Evolutionary conservation across 2,888 invertebrate genomes (phyloP), one percentile per base, ranked within the genome.

Genomic region (Gandaritis pyraliata): DNA sequence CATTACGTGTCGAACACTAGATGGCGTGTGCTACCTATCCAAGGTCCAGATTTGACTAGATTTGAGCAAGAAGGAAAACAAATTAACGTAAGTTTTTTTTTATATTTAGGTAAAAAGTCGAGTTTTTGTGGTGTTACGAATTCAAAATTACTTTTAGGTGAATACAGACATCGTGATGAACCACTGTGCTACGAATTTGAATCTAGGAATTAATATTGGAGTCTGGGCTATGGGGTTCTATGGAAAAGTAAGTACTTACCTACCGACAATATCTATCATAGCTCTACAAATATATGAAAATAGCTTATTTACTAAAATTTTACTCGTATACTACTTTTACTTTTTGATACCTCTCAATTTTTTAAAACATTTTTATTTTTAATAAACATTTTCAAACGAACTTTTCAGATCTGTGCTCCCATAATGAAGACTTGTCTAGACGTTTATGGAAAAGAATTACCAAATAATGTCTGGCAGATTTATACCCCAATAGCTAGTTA

Each of bases 381-480:
- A 16, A 43, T 11, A 10, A 43, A 43, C 10, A 2, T 7, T 41
- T 8, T 33, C 12, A 13, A 10, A 46, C 4, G 15, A 6, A 8
- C 16, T 45, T 72, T 54, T 56, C 81, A 92, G 91, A 63, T 88
- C 61, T 88, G 87, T 66, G 78, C 84, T 3, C 87, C 86, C 1
- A 13, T 84, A 46, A 81, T 91, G 85, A 88, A 86, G 70, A 91
- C 90, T 6, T 85, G 83, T 68, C 77, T 90, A 43, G 89, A 91
- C 59, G 79, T 90, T 2, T 90, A 88, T 62, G 90, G 90, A 16
- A 77, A 82, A 48, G 90, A 92, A 66, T 65, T 81, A 47, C 80
- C 85, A 0, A 83, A 83, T 68, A 90, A 90, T 72, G 73, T 92
- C 69, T 91, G 90, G 89, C 88, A 88, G 77, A 83, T 92, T 68